Evolutionary conservation across 2,113 vertebrate genomes (phyloP).

Genomic region (Panurus biarmicus): DNA sequence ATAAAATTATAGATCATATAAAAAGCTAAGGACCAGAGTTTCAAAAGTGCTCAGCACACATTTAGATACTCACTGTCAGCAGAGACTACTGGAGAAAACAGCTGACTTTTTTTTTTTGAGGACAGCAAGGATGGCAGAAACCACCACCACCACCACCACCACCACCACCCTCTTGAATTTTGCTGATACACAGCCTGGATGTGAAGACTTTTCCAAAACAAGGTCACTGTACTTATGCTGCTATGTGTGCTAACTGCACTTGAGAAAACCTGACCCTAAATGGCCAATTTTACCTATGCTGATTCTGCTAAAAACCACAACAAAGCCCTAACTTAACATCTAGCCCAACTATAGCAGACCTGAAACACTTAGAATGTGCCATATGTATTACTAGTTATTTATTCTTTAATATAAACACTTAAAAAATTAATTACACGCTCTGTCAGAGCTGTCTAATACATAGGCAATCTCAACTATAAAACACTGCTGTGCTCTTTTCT

Average conservation of each 20-base stretch:
- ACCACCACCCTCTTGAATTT: neutral
- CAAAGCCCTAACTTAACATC: neutral
- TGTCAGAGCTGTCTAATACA: constrained; percentile 57
- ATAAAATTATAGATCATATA: constrained; percentile 3
- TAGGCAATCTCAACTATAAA: constrained; percentile 43
- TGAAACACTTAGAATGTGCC: constrained; percentile 12
- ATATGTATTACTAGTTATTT: constrained; percentile 34
- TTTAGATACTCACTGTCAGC: neutral
- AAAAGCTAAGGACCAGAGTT: constrained; percentile 1
- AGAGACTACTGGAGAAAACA: neutral
- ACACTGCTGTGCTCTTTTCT: neutral
- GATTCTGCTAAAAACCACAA: neutral
- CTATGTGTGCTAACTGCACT: neutral
- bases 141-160: neutral
- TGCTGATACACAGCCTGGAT: neutral
- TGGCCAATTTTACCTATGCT: neutral
- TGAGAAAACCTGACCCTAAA: neutral
- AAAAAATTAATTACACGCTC: constrained; percentile 67
- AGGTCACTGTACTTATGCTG: neutral
- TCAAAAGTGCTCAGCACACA: neutral
- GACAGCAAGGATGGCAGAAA: neutral
- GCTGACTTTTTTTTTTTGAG: neutral
- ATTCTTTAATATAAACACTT: constrained; percentile 50
- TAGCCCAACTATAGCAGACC: neutral
- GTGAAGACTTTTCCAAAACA: neutral